A percentile compares a stretch with the other conserved stretches of the same genome.
These are phyloP conservation scores for Macropodus opercularis DNA, from an alignment of 2,797 vertebrate genomes.

Conservation along the genomic window DNA sequence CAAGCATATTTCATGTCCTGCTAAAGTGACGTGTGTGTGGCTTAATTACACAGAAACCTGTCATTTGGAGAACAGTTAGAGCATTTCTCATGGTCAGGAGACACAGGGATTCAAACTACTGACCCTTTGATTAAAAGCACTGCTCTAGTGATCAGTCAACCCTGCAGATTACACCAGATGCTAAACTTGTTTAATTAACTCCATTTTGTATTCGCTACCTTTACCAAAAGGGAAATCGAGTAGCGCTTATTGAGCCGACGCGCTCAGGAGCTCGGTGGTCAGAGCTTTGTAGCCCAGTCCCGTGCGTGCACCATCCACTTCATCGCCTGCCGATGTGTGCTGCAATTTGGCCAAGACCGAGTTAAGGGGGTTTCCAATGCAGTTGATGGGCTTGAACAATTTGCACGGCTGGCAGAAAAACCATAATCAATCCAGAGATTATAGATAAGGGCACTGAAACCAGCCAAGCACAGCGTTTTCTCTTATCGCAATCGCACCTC, in stretches of 20 bases:
- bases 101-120: too few relatives aligned
- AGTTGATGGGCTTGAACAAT: slow-evolving; percentile 77
- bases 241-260: background rate
- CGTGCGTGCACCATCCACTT: slow-evolving; percentile 25
- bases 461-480: slow-evolving; percentile 77
- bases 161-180: slow-evolving; percentile 16
- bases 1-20: too few relatives aligned
- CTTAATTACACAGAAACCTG: too few relatives aligned
- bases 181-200: background rate
- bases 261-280: background rate
- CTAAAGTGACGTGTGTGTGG: too few relatives aligned
- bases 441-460: slow-evolving; percentile 81
- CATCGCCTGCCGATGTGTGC: slow-evolving; percentile 21
- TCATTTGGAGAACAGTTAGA: too few relatives aligned
- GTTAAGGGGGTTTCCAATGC: slow-evolving; percentile 63
- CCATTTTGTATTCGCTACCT: background rate
- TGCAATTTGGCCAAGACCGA: slow-evolving; percentile 39
- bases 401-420: slow-evolving; percentile 80
- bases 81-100: too few relatives aligned
- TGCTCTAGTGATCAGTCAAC: too few relatives aligned
- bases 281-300: slow-evolving; percentile 27
- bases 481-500: slow-evolving; percentile 80
- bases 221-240: background rate
- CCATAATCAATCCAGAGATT: slow-evolving; percentile 82
- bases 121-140: too few relatives aligned